Conservation (phyloP, 2,888 invertebrate species). For the Parascotia fuliginaria region DNA sequence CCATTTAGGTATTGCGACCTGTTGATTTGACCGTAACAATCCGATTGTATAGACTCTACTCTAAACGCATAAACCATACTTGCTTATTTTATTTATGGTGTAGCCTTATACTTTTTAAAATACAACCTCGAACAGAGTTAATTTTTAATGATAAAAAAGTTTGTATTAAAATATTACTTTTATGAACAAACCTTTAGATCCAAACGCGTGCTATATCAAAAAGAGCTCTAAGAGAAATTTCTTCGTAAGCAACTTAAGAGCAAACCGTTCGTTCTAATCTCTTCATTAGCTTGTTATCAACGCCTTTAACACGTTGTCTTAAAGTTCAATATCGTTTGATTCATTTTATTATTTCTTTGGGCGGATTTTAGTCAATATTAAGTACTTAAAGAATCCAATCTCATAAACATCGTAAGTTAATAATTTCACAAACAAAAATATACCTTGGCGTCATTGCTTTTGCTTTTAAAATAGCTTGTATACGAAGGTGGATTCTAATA, state of each 20-base stretch:
- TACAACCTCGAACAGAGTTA: too few species aligned
- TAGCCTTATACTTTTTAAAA: too few species aligned
- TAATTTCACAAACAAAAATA: constrained; percentile 2
- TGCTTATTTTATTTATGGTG: too few species aligned
- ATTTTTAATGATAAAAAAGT: too few species aligned
- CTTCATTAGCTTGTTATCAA: constrained; percentile 56
- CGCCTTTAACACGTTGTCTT: constrained; percentile 39
- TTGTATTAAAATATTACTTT: too few species aligned
- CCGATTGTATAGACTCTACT: too few species aligned
- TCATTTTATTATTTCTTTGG: constrained; percentile 48
- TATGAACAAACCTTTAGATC: constrained; percentile 28
- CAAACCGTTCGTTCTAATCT: constrained; percentile 59
- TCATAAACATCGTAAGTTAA: constrained; percentile 11
- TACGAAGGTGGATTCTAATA: constrained; percentile 16
- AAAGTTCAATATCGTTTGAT: constrained; percentile 48
- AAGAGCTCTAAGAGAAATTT: constrained; percentile 56
- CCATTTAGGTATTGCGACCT: too few species aligned
- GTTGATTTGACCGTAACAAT: too few species aligned
- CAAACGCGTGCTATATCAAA: constrained; percentile 64
- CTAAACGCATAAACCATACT: too few species aligned
- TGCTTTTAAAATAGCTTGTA: constrained; percentile 7
- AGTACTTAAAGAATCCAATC: constrained; percentile 39
- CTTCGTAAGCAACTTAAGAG: constrained; percentile 56
- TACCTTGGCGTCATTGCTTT: not conserved
- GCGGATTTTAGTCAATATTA: constrained; percentile 52